A percentile compares a stretch with the other conserved stretches of the same genome.
Evolutionary conservation across 2,888 invertebrate genomes (phyloP).

Genomic region (Nephrotoma guestfalica): DNA sequence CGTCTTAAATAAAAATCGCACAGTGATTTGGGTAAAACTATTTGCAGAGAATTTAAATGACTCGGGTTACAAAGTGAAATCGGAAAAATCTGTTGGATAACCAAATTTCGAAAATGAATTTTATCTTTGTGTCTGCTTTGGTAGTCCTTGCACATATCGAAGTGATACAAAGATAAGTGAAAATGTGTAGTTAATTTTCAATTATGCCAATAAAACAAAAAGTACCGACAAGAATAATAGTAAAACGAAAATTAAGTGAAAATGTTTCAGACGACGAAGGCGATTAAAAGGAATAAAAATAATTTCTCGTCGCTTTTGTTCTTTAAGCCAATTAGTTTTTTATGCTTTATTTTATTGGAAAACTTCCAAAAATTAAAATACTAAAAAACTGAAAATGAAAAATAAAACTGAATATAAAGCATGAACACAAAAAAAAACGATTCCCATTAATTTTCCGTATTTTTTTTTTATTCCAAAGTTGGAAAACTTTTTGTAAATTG

Average conservation of each 20-base stretch:
- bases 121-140: too few species aligned
- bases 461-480: neutral
- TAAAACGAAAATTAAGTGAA: slow-evolving; percentile 2
- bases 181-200: neutral
- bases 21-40: too few species aligned
- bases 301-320: neutral
- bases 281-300: neutral
- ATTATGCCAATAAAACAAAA: slow-evolving; percentile 1
- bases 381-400: neutral
- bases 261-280: neutral
- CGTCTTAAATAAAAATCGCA: neutral
- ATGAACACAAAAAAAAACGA: neutral
- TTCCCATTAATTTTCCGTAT: neutral
- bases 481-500: slow-evolving; percentile 5
- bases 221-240: neutral
- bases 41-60: too few species aligned
- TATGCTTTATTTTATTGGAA: neutral
- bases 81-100: too few species aligned
- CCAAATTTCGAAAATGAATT: too few species aligned
- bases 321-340: slow-evolving; percentile 3
- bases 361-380: neutral
- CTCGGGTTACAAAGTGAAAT: too few species aligned
- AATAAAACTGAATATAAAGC: neutral
- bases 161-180: neutral
- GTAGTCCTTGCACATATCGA: neutral